Evolutionary conservation across 2,797 vertebrate species (phyloP), one percentile per base, ranked within the genome.

Genomic region (Cirrhinus molitorella): DNA sequence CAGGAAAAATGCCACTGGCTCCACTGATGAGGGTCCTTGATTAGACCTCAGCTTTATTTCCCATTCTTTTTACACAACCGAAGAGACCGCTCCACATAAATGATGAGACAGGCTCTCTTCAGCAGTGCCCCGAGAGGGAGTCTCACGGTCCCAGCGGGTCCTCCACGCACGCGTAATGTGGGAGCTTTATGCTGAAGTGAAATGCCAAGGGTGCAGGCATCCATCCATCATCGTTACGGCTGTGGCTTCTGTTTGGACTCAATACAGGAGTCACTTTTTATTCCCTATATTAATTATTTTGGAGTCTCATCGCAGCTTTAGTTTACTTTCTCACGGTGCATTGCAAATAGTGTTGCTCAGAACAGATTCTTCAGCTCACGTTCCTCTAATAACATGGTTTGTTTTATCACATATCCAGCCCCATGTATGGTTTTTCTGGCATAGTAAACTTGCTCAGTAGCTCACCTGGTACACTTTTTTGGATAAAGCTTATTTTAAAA

Each of bases 1-100:
- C 82, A 53, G 57, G 25, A 92, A 92, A 94, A 95, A 95, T 95
- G 93, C 88, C 85, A 92, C 89, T 91, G 90, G 95, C 90, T 91
- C 93, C 92, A 91, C 90, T 94, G 95, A 95, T 95, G 93, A 94
- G 91, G 93, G 93, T 91, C 92, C 95, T 95, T 95, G 95, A 96
- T 96, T 94, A 94, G 89, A 82, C 87, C 79, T 85, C 51, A 43
- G 53, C 49, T 79, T 83, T 73, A 85, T 80, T 83, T 85, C 66
- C 31, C 80, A 85, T 79, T 79, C 67, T 53, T 57, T 80, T 68
- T 57, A 31, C 68, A 19, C 19, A 78, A 71, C 63, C 63, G 37
- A 61, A 79, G 82, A 83, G 82, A 82, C 45, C 28, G 31, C 37
- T 83, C 43, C 66, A 49, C 85, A 82, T 73, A 85, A 86, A 80